A percentile compares a stretch with the other conserved stretches of the same genome.
Conservation (phyloP, 2,797 vertebrate species). For the Microctenopoma steveboyesi region DNA sequence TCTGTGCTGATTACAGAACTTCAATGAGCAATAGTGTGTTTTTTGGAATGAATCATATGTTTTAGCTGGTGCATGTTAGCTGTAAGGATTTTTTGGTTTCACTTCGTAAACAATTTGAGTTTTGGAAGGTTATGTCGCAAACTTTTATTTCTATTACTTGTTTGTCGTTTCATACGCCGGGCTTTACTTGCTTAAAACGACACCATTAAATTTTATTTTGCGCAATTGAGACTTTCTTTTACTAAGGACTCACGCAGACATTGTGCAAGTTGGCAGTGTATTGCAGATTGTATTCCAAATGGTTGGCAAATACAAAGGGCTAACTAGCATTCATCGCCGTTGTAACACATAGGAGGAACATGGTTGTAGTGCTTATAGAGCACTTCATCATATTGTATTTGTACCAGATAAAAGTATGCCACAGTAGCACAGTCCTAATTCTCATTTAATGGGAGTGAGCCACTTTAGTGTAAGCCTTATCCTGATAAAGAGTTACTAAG, state of each 20-base stretch:
- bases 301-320: not conserved
- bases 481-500: slow-evolving; percentile 80
- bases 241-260: not conserved
- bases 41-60: no score
- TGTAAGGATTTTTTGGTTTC: no score
- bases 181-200: no score
- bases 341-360: not conserved
- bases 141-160: no score
- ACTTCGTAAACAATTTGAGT: no score
- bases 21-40: no score
- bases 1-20: not conserved
- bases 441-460: slow-evolving; percentile 70
- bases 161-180: not conserved
- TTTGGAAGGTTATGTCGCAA: no score
- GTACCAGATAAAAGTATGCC: slow-evolving; percentile 33
- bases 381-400: slow-evolving; percentile 16
- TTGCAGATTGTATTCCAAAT: not conserved
- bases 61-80: no score
- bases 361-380: slow-evolving; percentile 8
- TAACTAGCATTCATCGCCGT: not conserved
- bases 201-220: not conserved
- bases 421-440: slow-evolving; percentile 58
- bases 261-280: not conserved
- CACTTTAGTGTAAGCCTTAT: slow-evolving; percentile 76
- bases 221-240: not conserved